Base-by-base conservation (phyloP, 30 jellyfish, hydroid and myxozoan species). In the Morbakka virulenta region DNA sequence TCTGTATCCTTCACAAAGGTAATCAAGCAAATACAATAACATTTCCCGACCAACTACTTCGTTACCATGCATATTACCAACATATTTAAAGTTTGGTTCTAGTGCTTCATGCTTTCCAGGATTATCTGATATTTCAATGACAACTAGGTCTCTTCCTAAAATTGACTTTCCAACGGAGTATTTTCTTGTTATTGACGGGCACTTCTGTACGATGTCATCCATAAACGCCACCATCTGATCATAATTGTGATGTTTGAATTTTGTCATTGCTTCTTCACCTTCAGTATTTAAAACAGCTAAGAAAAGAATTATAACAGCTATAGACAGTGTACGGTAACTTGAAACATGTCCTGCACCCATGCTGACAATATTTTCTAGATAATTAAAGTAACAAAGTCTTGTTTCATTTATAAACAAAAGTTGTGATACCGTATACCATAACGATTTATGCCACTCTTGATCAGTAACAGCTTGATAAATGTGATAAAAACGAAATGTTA, bases 51-150 rank as follows among this genome's bases (percentile, higher is more conserved):
- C 99, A 21, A 94, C 96, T 14, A 88, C 99, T 87, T 94, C 99
- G 61, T 94, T 94, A 0, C 99, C 99, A 74, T 94, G 99, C 99
- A 94, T 94, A 57, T 94, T 94, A 21, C 96, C 99, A 41, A 94
- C 79, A 64, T 94, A 94, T 72, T 94, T 94, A 71, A 94, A 94
- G 32, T 94, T 89, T 4, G 99, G 99, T 50, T 81, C 86, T 29
- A 94, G 71, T 4, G 82, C 88, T 48, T 52, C 87, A 67, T 94
- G 94, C 11, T 32, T 69, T 24, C 99, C 99, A 3, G 99, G 99
- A 32, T 94, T 83, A 51, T 52, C 88, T 0, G 91, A n/a, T 79
- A 94, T 83, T 62, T 94, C 99, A 91, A 94, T 81, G n/a, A 82
- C 99, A 13, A 65, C 36, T 71, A 94, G 51, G 48, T 79, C 48